Evolutionary conservation across 2,888 invertebrate genomes (phyloP), one percentile per base, ranked within the genome.

Genomic region (Phyllotreta striolata): DNA sequence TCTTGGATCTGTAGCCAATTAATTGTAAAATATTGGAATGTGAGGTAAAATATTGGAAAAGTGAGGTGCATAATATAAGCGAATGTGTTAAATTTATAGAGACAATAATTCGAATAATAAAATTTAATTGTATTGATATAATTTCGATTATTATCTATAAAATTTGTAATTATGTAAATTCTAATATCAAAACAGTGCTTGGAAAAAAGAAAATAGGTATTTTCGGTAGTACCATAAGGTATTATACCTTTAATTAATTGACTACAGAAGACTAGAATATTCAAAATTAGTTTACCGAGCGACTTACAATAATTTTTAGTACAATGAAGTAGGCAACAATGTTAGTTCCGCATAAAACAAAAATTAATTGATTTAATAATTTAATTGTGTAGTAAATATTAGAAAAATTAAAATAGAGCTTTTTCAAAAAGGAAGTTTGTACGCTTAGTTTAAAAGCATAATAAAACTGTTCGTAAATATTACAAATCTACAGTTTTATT

Each of bases 281-380:
- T 60, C 66, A 62, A 62, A 63, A 72, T 12, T 49, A 67, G 73
- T 66, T 72, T 58, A 68, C 72, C 73, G 74, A 73, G 73, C 73
- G 60, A 49, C 44, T 66, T 69, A 52, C 9, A 41, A n/a, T 41
- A 67, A 69, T 69, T 68, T 68, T 66, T 64, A 66, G 35, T 66
- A 71, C 70, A 70, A 73, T 74, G 73, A 74, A 72, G 73, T 73
- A 70, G 24, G 69, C 67, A 66, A 63, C 41, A 58, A 61, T 41
- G 6, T 10, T 44, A 51, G 44, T 51, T 54, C 43, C 43, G 55
- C 34, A 52, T 51, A 46, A 59, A 58, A 54, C 38, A 60, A 52
- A 46, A 44, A 37, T 35, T 44, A 14, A 35, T 55, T 51, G 41
- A 47, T 49, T 49, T 24, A n/a, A 5, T 5, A 14, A 47, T 34